phyloP scores from a whole-genome alignment of 1,140 invertebrate species.

The Neuroterus valhalla region DNA sequence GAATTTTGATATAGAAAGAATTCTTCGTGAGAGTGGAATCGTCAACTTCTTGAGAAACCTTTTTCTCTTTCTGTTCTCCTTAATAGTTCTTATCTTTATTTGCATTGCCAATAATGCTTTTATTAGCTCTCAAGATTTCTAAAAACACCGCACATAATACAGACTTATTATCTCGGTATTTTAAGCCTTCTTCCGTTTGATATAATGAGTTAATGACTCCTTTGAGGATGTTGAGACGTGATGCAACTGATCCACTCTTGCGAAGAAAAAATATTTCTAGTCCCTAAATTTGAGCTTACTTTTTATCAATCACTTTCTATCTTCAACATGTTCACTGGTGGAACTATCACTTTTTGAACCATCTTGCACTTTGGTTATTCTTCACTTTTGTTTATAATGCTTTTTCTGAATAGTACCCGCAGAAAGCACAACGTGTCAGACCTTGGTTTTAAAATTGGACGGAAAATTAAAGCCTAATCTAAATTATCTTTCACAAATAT shows the following conservation, averaged over 20 bases:
- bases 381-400: background rate
- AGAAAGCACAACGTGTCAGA: no score
- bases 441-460: no score
- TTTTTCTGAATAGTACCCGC: background rate
- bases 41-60: no score
- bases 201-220: conserved; percentile 9
- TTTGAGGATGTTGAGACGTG: conserved; percentile 9
- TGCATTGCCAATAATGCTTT: no score
- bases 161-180: background rate
- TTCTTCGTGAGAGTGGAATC: no score
- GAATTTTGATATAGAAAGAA: no score
- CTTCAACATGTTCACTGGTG: no score
- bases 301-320: background rate
- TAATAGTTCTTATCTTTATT: no score
- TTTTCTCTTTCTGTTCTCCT: no score
- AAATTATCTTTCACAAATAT: no score
- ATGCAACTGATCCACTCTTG: conserved; percentile 23
- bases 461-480: no score
- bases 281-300: background rate
- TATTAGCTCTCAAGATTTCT: background rate
- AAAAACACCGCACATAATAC: background rate
- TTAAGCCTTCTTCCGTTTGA: conserved; percentile 24
- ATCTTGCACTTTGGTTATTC: background rate
- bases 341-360: background rate
- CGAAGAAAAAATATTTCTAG: conserved; percentile 1